Conservation (phyloP, 2,888 invertebrate species). For the Tenodera sinensis region DNA sequence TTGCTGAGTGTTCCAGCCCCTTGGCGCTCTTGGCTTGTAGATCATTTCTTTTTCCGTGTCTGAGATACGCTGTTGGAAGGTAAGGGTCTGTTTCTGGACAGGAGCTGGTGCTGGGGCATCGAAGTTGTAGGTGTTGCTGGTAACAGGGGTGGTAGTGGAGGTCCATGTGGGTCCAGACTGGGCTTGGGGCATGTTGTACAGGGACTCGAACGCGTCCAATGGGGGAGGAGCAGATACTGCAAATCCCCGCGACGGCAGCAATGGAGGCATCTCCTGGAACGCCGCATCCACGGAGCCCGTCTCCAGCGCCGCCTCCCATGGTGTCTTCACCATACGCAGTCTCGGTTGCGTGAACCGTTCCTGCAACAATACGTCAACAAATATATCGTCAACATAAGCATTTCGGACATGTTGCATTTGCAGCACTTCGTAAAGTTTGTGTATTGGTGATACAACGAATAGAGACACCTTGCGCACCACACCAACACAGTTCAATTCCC, state of each 20-base stretch:
- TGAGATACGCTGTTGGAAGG: slow-evolving; percentile 1
- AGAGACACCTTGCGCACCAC: not conserved
- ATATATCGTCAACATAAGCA: not conserved
- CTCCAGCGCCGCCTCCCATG: slow-evolving; percentile 69
- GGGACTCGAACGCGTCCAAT: slow-evolving; percentile 21
- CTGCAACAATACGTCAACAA: slow-evolving; percentile 40
- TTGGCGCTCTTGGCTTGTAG: slow-evolving; percentile 49
- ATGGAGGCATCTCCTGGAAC: slow-evolving; percentile 51
- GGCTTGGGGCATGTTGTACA: slow-evolving; percentile 5
- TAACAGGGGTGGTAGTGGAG: not conserved
- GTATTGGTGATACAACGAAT: not conserved
- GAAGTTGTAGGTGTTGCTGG: not conserved
- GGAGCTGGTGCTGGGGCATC: not conserved
- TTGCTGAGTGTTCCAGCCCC: slow-evolving; percentile 46
- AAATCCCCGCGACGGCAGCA: slow-evolving; percentile 27
- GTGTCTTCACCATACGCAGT: slow-evolving; percentile 60
- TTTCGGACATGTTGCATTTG: too few relatives aligned
- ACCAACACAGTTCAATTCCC: too few relatives aligned
- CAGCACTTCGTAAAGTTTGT: too few relatives aligned
- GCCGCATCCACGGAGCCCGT: slow-evolving; percentile 67
- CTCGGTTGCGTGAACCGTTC: slow-evolving; percentile 57
- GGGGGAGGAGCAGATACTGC: slow-evolving; percentile 34
- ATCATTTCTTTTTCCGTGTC: slow-evolving; percentile 34
- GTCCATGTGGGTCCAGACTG: slow-evolving; percentile 20
- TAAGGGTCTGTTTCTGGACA: not conserved